Conservation (phyloP, 1,140 invertebrate genomes). For the Cataglyphis hispanica region DNA sequence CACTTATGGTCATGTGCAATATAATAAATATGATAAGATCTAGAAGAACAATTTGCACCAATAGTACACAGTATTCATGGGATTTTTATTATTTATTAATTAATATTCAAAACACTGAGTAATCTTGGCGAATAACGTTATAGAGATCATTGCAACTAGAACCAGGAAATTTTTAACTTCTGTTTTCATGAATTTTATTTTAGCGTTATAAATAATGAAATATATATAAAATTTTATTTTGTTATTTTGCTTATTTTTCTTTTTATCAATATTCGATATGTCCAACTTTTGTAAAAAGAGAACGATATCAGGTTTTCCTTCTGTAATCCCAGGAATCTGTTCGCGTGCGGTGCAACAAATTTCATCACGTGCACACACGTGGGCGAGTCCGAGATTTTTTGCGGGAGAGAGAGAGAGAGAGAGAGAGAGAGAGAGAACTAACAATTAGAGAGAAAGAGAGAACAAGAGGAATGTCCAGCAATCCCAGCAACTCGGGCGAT, state of each 20-base stretch:
- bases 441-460: background rate
- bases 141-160: background rate
- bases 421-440: background rate
- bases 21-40: background rate
- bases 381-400: conserved; percentile 27
- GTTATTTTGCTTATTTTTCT: conserved; percentile 28
- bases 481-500: conserved; percentile 60
- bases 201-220: background rate
- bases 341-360: conserved; percentile 45
- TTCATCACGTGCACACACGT: conserved; percentile 66
- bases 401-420: background rate
- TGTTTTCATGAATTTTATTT: background rate
- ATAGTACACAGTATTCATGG: background rate
- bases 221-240: background rate
- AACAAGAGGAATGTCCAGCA: conserved; percentile 17
- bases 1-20: background rate
- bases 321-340: background rate
- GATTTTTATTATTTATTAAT: background rate
- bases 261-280: background rate
- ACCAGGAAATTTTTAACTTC: background rate
- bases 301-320: background rate
- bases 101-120: background rate
- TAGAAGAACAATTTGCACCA: background rate
- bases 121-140: background rate
- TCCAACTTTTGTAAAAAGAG: background rate